These are phyloP conservation scores for Prietella phreatophila DNA, from an alignment of 2,113 vertebrate species.

Conservation along the genomic window DNA sequence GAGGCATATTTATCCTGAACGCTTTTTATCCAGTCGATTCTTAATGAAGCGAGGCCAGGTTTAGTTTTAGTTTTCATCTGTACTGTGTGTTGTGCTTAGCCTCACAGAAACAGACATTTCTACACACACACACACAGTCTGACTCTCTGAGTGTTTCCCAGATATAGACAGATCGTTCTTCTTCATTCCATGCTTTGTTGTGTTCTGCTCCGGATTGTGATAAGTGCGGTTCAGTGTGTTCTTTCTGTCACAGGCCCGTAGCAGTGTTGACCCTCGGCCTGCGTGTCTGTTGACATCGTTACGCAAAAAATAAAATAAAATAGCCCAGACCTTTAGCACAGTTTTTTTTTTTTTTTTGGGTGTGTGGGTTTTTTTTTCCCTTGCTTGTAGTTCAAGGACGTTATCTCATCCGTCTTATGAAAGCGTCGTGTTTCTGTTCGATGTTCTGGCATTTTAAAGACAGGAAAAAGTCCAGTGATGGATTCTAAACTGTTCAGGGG, in stretches of 20 bases:
- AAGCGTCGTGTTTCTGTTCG: background rate
- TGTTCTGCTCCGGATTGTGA: constrained; percentile 1
- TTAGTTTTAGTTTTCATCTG: background rate
- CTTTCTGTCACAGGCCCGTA: background rate
- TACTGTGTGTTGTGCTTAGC: background rate
- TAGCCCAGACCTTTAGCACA: constrained; percentile 3
- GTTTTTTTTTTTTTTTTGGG: background rate
- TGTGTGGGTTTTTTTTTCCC: too few species aligned
- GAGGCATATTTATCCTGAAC: too few species aligned
- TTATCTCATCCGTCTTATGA: background rate
- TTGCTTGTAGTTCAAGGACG: background rate
- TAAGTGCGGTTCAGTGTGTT: background rate
- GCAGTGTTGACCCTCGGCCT: constrained; percentile 21
- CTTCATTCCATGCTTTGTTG: background rate
- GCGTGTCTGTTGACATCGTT: constrained; percentile 21
- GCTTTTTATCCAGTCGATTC: too few species aligned
- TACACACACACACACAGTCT: background rate
- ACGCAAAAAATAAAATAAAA: constrained; percentile 5
- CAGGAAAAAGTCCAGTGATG: background rate
- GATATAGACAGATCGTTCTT: background rate
- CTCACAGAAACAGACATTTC: background rate
- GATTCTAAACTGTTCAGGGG: constrained; percentile 2
- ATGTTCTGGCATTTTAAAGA: background rate
- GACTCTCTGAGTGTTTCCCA: background rate
- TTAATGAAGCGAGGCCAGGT: too few species aligned